Evolutionary conservation across 1,140 invertebrate species (phyloP), one percentile per base, ranked within the genome.

Genomic region (Cherax quadricarinatus): DNA sequence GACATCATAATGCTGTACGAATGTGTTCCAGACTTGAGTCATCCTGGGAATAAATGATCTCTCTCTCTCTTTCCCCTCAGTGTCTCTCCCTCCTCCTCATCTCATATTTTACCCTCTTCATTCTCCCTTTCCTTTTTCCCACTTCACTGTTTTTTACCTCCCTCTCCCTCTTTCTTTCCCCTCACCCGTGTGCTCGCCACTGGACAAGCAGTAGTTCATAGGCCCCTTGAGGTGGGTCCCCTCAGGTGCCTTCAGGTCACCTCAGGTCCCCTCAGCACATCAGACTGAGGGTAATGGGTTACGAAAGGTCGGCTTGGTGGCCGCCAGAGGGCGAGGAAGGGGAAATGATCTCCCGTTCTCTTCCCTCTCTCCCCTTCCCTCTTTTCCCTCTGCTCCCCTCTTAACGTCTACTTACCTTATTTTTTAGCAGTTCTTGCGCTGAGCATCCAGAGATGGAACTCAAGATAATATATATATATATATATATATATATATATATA

Each of bases 271-370:
- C 84, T 86, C 62, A 73, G 84, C 62, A 73, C 84, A 75, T 86
- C 62, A 86, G 84, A 48, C 62, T 51, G 84, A 86, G 84, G 70
- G 84, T 24, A 86, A 75, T 86, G 84, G 84, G 84, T 75, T 75
- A 73, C 84, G 84, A 66, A 86, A 86, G 84, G 84, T 75, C 84
- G 84, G 62, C 62, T 86, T n/a, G 24, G 62, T 73, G 84, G 82
- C 82, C 82, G 62, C 82, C 82, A 73, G 84, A 75, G 84, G 57
- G 41, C 57, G 57, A 85, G 83, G 57, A 70, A 85, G 83, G 84
- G 84, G 84, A 86, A 86, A 86, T 86, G 84, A 86, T 66, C 84
- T 86, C 14, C 30, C 10, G 24, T 75, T 70, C 57, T 70, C 57
- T 53, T 86, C 84, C 62, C 51, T 66, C 73, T 75, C 48, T 21